phyloP scores from a whole-genome alignment of 2,113 vertebrate species.

The Pleuronectes platessa region DNA sequence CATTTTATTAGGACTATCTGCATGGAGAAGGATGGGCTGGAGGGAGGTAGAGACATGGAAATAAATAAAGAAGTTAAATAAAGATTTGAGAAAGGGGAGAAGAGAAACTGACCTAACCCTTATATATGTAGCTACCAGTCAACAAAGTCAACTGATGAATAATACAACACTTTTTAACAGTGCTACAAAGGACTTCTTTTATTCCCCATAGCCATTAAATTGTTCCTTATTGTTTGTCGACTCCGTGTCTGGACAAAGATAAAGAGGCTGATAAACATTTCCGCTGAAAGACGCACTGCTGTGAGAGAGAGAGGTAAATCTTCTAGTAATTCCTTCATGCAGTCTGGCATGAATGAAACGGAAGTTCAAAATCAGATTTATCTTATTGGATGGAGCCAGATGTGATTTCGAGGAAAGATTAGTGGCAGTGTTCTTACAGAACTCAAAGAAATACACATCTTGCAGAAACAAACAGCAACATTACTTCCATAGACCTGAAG shows the following conservation, averaged over 20 bases:
- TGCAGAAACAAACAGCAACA: neutral
- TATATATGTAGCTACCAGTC: conserved; percentile 11
- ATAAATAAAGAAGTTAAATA: conserved; percentile 5
- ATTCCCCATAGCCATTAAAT: conserved; percentile 21
- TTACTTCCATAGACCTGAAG: neutral
- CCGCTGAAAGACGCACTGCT: conserved; percentile 10
- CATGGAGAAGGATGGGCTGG: neutral
- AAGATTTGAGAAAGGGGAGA: neutral
- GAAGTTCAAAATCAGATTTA: conserved; percentile 10
- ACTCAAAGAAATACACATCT: conserved; percentile 23
- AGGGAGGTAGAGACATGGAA: neutral
- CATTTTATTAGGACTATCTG: conserved; percentile 10
- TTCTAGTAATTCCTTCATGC: conserved; percentile 14
- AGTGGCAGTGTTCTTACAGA: neutral
- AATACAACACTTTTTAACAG: conserved; percentile 12
- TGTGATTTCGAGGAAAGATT: conserved; percentile 23
- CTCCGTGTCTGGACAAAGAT: conserved; percentile 17
- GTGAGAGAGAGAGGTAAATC: conserved; percentile 2
- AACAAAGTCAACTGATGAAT: conserved; percentile 32
- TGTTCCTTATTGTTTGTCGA: conserved; percentile 16
- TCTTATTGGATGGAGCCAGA: conserved; percentile 12
- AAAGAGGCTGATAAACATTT: conserved; percentile 36
- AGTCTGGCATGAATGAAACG: conserved; percentile 16
- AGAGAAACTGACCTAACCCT: neutral
- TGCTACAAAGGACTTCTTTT: conserved; percentile 16